Evolutionary conservation across 2,797 vertebrate species (phyloP), one percentile per base, ranked within the genome.

Genomic region (Odontamblyopus rebecca): DNA sequence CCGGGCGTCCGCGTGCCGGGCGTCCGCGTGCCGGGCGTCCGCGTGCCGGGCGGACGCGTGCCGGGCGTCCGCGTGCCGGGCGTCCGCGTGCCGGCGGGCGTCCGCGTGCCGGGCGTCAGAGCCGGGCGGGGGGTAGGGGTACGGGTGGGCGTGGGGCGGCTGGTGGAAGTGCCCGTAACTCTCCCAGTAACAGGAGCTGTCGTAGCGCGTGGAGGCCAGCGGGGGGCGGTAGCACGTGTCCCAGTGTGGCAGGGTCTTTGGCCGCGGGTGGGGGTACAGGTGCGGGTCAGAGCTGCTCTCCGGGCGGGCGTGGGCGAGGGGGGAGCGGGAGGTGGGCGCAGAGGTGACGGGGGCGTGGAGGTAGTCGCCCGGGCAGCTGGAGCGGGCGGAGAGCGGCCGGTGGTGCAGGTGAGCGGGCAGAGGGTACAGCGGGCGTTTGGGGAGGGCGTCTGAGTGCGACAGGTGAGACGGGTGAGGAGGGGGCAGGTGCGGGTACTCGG

Each of bases 241-340:
- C 96, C 97, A 98, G 62, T 91, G 80, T 41, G 93, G 91, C 56
- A 94, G 82, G 38, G 93, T 93, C 3, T 97, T 96, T 2, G 94
- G 84, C 74, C 95, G 96, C 32, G 92, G 86, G 67, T 95, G 95
- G 0, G 86, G 27, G 0, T 97, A 98, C 12, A 98, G 90, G 8
- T 92, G 96, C 0, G 96, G 97, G 87, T 99, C 97, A 0, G 97
- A 98, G 23, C 94, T 67, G 27, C 96, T 97, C 83, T 97, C 97
- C 95, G 41, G 41, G 41, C 41, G 41, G 41, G 41, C 41, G 41
- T 12, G 41, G 41, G 96, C 1, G 96, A 92, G 18, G 87, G 86
- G 5, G 96, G 96, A 0, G 94, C 73, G 30, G 93, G 0, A 89
- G 77, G 0, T 11, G 12, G 41, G 12, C 32, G 6, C 84, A 90